Conservation (phyloP, 2,797 vertebrate genomes). For the Epinephelus awoara region DNA sequence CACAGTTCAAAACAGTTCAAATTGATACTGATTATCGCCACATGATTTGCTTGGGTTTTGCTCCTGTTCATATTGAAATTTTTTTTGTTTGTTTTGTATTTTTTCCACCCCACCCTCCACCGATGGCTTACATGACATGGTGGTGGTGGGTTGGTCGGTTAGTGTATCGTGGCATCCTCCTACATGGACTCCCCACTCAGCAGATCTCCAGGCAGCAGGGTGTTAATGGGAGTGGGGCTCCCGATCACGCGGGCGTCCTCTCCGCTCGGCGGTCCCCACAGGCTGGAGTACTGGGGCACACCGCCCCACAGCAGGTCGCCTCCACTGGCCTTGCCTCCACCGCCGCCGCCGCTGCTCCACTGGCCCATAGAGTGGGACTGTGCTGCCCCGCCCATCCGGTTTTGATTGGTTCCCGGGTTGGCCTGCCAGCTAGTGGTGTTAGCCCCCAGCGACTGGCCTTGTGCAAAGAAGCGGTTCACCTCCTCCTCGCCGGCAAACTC, state of each 20-base stretch:
- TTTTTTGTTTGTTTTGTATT: conserved; percentile 36
- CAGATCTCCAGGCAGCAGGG: conserved; percentile 95
- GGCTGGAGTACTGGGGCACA: conserved; percentile 95
- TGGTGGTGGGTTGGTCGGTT: conserved; percentile 49
- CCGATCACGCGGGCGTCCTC: conserved; percentile 94
- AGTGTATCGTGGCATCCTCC: conserved; percentile 71
- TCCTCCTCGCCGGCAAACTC: conserved; percentile 98
- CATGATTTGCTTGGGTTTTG: conserved; percentile 85
- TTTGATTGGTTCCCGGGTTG: conserved; percentile 90
- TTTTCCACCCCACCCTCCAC: conserved; percentile 42
- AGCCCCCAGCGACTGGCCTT: conserved; percentile 92
- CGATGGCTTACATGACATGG: conserved; percentile 55
- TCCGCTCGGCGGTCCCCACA: conserved; percentile 93
- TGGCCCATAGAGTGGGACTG: conserved; percentile 91
- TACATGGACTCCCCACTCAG: conserved; percentile 97
- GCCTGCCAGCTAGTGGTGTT: conserved; percentile 97
- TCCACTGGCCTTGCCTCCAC: conserved; percentile 89
- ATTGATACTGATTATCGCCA: conserved; percentile 89
- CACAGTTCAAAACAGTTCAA: conserved; percentile 81
- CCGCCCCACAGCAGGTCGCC: conserved; percentile 95
- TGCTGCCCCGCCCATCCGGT: conserved; percentile 89
- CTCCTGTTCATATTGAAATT: conserved; percentile 69
- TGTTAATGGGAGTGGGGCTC: conserved; percentile 95
- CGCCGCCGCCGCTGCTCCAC: conserved; percentile 90
- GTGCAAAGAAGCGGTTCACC: conserved; percentile 97